These are phyloP conservation scores for Scaptomyza cyrtandrae DNA, from an alignment of 2,888 invertebrate species.

Conservation along the genomic window DNA sequence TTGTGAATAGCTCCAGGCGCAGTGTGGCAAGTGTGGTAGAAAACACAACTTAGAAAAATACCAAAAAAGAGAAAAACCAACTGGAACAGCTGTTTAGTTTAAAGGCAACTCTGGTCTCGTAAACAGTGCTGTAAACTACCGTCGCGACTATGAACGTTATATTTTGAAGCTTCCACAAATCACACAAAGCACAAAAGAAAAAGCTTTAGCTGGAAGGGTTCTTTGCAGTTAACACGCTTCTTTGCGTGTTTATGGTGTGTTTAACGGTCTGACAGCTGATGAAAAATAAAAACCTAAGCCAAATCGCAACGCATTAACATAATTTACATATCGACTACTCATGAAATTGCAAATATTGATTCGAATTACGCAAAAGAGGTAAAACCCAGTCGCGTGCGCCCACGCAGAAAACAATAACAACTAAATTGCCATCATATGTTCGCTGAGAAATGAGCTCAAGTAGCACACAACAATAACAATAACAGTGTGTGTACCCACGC, in stretches of 20 bases:
- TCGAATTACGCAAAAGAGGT: constrained; percentile 28
- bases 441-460: constrained; percentile 29
- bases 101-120: constrained; percentile 32
- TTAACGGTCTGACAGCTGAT: constrained; percentile 18
- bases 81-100: constrained; percentile 58
- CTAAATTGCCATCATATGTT: constrained; percentile 2
- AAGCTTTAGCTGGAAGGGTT: constrained; percentile 38
- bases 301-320: constrained; percentile 26
- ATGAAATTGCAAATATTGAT: constrained; percentile 51
- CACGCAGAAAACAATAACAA: constrained; percentile 24
- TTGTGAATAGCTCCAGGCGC: constrained; percentile 26
- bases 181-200: constrained; percentile 6
- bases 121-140: constrained; percentile 33
- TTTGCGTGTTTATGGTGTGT: constrained; percentile 31
- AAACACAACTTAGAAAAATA: constrained; percentile 9
- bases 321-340: constrained; percentile 29
- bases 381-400: constrained; percentile 47
- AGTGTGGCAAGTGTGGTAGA: constrained; percentile 21
- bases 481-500: constrained; percentile 45
- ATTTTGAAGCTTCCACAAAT: constrained; percentile 35
- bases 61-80: constrained; percentile 6
- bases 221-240: constrained; percentile 10
- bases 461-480: constrained; percentile 4
- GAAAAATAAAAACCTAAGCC: constrained; percentile 1
- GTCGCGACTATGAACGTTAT: constrained; percentile 36